Evolutionary conservation across 2,113 vertebrate genomes (phyloP), one percentile per base, ranked within the genome.

Genomic region (Anarhynchus alexandrinus): DNA sequence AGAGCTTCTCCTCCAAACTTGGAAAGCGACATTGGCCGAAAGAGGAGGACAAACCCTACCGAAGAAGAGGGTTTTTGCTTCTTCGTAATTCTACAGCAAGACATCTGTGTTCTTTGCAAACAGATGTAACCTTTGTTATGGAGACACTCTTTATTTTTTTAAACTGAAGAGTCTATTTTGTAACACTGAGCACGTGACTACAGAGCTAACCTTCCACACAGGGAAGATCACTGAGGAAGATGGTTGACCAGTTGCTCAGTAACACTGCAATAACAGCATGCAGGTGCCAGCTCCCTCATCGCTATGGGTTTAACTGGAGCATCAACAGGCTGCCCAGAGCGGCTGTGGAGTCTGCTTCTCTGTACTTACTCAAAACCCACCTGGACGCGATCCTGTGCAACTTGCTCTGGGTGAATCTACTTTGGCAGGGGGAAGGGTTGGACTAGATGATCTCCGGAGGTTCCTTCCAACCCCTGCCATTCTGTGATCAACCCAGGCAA

Each of bases 151-250:
- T 64, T 18, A 20, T 21, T 47, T 59, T 59, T 38, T 38, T 26
- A 32, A 66, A 20, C 16, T 45, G 9, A 65, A 42, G 32, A 58
- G 51, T 25, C 18, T 30, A 7, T 42, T 32, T 69, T 1, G 10
- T 52, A 69, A 58, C 10, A 7, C 2, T 1, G 49, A 22, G 12
- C 23, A 26, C 0, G 2, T 36, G 15, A 54, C 55, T 47, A 4
- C 3, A 30, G 22, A 20, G 36, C 21, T 47, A 52, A 11, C 26
- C 23, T 54, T 62, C 52, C 47, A 23, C 14, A 22, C 25, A 12
- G 7, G 25, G 29, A 77, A 57, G 54, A 29, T 6, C 0, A 3
- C 26, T 0, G 1, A 36, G 8, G 15, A 32, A 47, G 0, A 9
- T 0, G 11, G 5, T 54, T 36, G 58, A 34, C 34, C 0, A 3